phyloP scores from a whole-genome alignment of 2,888 invertebrate species.

The Stenodera caucasica region DNA sequence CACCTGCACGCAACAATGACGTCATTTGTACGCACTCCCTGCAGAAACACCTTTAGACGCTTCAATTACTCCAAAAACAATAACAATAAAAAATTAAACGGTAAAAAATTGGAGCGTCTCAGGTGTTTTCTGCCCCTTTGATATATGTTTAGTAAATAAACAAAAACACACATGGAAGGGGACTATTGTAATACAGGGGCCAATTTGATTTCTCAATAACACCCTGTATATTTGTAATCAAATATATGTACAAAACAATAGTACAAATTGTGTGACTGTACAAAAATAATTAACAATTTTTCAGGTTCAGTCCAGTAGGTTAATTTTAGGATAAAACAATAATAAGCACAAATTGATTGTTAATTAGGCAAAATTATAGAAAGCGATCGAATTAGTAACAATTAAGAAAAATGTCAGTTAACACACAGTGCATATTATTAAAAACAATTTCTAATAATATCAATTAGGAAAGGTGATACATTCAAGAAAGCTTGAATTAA shows the following conservation, averaged over 20 bases:
- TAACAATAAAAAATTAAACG: neutral
- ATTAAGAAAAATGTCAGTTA: too few relatives aligned
- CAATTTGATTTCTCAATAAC: neutral
- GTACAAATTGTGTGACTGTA: slow-evolving; percentile 21
- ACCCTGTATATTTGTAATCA: neutral
- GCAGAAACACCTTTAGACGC: slow-evolving; percentile 42
- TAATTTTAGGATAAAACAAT: neutral
- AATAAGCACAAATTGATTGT: neutral
- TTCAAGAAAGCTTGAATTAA: too few relatives aligned
- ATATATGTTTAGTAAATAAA: slow-evolving; percentile 43
- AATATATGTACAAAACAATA: slow-evolving; percentile 20
- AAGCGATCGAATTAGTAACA: too few relatives aligned
- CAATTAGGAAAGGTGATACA: too few relatives aligned
- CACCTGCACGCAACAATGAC: slow-evolving; percentile 59
- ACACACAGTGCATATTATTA: too few relatives aligned
- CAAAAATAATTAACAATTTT: slow-evolving; percentile 19
- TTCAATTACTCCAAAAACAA: slow-evolving; percentile 17
- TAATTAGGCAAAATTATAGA: too few relatives aligned
- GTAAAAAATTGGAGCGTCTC: slow-evolving; percentile 31
- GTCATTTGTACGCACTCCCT: slow-evolving; percentile 54
- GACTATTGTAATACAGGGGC: slow-evolving; percentile 13
- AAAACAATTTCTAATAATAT: too few relatives aligned
- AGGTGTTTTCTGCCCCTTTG: slow-evolving; percentile 44
- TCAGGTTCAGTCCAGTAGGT: slow-evolving; percentile 4
- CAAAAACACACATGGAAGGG: slow-evolving; percentile 40